Evolutionary conservation across 2,888 invertebrate species (phyloP), one percentile per base, ranked within the genome.

Genomic region (Lathronympha strigana): DNA sequence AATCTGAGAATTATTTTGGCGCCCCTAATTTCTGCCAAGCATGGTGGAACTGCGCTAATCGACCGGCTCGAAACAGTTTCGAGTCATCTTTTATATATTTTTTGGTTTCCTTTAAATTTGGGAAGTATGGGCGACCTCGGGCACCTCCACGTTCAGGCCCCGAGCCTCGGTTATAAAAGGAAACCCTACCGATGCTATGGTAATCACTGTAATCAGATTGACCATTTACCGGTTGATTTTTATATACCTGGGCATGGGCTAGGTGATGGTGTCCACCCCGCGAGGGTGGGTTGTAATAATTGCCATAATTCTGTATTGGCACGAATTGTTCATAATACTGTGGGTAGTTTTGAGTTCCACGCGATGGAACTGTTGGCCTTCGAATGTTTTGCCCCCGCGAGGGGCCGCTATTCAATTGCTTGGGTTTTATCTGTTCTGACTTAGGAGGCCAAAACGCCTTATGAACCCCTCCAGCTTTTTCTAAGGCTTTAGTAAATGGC

Each of bases 1-100:
- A 71, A 64, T 21, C 54, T 43, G 4, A 71, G 23, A 6, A 71
- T 43, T 9, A 43, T 23, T 0, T 36, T 47, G 69, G 69, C 1
- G 72, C 72, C 6, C 64, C 49, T 38, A 67, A 1, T 9, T 53
- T 13, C 28, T 51, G 21, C 73, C 73, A 73, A 1, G 38, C 9
- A 13, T 64, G 8, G 17, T 63, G 33, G 17, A 51, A 70, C 4
- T 61, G 36, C 1, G 33, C 45, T 5, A 70, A 61, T 4, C 53
- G 67, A 31, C 69, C 69, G 1, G 67, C 71, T 19, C 25, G 23
- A 38, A 71, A 70, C 8, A 1, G 15, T 8, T 5, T 31, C 38
- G 61, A 66, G 70, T 71, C 69, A 71, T 36, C 62, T 60, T 61
- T 66, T 68, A 11, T 40, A 45, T 31, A 43, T 40, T 21, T 55